Conservation (phyloP, 2,113 vertebrate species). For the Osmerus eperlanus region DNA sequence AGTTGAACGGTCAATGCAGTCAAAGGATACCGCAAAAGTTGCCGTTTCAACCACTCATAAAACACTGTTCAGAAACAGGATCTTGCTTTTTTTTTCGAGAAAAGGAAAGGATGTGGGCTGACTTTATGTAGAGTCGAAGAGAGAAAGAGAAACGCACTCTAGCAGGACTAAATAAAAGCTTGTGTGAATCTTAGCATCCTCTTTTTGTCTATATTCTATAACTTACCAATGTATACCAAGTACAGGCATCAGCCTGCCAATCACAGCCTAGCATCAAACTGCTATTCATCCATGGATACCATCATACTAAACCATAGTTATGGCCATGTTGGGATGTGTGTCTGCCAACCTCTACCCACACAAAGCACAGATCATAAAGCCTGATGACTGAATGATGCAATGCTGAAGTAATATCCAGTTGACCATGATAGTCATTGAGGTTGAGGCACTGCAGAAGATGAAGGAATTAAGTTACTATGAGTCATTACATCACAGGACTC, state of each 20-base stretch:
- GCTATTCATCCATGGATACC: no score
- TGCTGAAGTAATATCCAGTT: not conserved
- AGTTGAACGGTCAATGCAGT: conserved; percentile 50
- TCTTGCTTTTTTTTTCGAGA: conserved; percentile 66
- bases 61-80: conserved; percentile 69
- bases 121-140: conserved; percentile 58
- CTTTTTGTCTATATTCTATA: no score
- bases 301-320: no score
- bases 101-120: conserved; percentile 64
- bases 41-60: conserved; percentile 67
- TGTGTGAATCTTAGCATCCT: no score
- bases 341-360: not conserved
- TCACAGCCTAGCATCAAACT: no score
- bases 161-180: conserved; percentile 20
- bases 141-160: conserved; percentile 38
- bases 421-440: conserved; percentile 11
- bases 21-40: conserved; percentile 58
- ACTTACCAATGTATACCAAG: no score
- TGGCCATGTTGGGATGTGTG: no score
- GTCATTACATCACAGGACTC: conserved; percentile 55
- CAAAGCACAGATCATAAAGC: not conserved
- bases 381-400: not conserved
- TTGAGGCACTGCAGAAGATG: conserved; percentile 10
- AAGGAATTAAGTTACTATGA: conserved; percentile 4
- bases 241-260: no score